These are phyloP conservation scores for Ammospiza nelsoni DNA, from an alignment of 2,113 vertebrate genomes.

Conservation along the genomic window DNA sequence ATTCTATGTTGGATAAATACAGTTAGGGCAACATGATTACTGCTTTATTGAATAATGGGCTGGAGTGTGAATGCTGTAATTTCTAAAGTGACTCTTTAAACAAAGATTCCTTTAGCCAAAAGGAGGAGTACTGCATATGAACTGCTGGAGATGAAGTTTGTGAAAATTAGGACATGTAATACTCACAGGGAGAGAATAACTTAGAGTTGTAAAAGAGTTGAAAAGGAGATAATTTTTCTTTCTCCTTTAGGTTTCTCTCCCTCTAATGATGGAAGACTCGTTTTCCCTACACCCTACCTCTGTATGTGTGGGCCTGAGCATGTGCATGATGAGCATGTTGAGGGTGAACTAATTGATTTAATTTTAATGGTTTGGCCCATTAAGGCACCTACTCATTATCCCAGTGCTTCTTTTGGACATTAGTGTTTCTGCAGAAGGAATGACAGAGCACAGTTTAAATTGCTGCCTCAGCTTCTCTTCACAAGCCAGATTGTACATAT, in stretches of 20 bases:
- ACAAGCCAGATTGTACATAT: not conserved
- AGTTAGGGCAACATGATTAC: slow-evolving; percentile 15
- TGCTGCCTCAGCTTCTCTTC: not conserved
- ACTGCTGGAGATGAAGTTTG: not conserved
- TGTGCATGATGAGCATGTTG: not conserved
- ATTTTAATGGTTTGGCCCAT: not conserved
- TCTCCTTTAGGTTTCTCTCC: not conserved
- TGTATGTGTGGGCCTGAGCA: not conserved
- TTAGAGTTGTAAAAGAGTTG: not conserved
- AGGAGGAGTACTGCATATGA: not conserved
- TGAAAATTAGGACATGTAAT: slow-evolving; percentile 2
- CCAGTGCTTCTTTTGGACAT: not conserved
- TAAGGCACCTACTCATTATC: not conserved
- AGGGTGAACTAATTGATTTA: not conserved
- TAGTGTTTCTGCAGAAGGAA: not conserved
- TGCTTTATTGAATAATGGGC: slow-evolving; percentile 23
- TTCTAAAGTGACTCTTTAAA: slow-evolving; percentile 31
- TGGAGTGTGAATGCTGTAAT: slow-evolving; percentile 23
- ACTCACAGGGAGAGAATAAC: not conserved
- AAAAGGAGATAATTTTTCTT: not conserved
- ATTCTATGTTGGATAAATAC: slow-evolving; percentile 7
- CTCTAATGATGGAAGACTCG: not conserved
- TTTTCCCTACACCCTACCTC: not conserved
- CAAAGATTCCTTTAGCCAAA: not conserved
- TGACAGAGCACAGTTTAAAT: not conserved